phyloP scores from a whole-genome alignment of 1,140 invertebrate genomes.

The Drosophila bifasciata region DNA sequence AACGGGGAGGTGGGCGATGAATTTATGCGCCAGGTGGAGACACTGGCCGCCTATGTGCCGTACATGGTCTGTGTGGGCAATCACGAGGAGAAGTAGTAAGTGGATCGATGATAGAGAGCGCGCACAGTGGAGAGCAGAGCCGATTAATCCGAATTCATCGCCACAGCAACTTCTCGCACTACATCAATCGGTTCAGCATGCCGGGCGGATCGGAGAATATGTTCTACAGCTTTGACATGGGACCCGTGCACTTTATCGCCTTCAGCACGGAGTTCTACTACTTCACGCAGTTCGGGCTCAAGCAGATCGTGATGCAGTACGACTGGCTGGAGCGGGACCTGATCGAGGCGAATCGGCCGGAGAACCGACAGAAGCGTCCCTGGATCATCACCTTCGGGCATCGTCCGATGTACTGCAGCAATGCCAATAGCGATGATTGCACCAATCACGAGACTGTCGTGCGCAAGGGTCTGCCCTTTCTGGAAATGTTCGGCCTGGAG shows the following conservation, averaged over 20 bases:
- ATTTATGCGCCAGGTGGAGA: conserved; percentile 95
- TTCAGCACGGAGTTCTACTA: conserved; percentile 98
- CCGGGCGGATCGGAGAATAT: conserved; percentile 90
- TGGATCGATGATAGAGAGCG: no score
- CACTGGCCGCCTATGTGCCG: conserved; percentile 93
- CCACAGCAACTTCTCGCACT: conserved; percentile 95
- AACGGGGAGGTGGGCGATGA: conserved; percentile 92
- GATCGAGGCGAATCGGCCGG: conserved; percentile 86
- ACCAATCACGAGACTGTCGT: conserved; percentile 90
- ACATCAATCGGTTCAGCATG: conserved; percentile 94
- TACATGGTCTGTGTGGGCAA: conserved; percentile 97
- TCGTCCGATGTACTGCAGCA: conserved; percentile 98
- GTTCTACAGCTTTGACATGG: conserved; percentile 96
- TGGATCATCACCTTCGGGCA: conserved; percentile 98
- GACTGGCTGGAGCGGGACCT: conserved; percentile 95
- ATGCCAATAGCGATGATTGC: conserved; percentile 94
- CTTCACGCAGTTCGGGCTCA: conserved; percentile 93
- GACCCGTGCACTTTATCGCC: conserved; percentile 95
- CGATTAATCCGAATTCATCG: neutral
- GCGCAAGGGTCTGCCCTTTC: conserved; percentile 89
- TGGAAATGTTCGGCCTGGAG: conserved; percentile 91
- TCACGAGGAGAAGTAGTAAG: conserved; percentile 93
- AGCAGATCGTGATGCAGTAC: conserved; percentile 93
- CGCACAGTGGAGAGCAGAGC: no score
- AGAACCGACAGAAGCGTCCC: conserved; percentile 89